Base-by-base conservation (phyloP, 2,113 vertebrate genomes). In the Nycticebus coucang region DNA sequence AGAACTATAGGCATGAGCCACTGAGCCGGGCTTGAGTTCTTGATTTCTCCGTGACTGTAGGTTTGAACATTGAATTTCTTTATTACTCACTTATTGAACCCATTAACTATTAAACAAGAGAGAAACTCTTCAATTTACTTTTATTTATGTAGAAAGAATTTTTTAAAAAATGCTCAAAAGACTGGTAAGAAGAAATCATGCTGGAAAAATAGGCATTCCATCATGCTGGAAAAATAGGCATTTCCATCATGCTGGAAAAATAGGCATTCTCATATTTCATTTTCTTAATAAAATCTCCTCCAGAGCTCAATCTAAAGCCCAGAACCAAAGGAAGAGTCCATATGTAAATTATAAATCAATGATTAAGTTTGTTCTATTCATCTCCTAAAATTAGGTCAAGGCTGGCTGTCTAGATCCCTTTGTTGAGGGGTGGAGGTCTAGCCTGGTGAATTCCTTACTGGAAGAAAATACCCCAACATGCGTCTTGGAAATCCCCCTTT, bases 61-160 rank as follows among this genome's bases (percentile, higher is more conserved):
- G 22, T 64, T 97, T 96, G 94, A 86, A 57, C 55, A 95, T 94
- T 81, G 64, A 92, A 94, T 74, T 87, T 94, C 15, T 88, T 72
- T 75, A 28, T 69, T 88, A 60, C 79, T 93, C 17, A 57, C 93
- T 55, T 18, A 78, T 28, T 12, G 89, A 69, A 53, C 53, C 86
- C 45, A 45, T 87, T 68, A 37, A 60, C 37, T 55, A 50, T 78
- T 89, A 71, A 92, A 45, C 69, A 96, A 21, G n/a, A 97, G 87
- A 79, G 79, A 11, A 82, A 59, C 45, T 84, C 55, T 90, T 64
- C 30, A n/a, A 19, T 77, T 57, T 22, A 33, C 24, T 83, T 92
- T 80, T 62, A 57, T 45, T 41, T 66, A 55, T 24, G 75, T 57
- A 87, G 60, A 53, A 89, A 75, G 45, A n/a, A 88, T 30, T 74